A percentile compares a stretch with the other conserved stretches of the same genome.
These are phyloP conservation scores for Austrolebias charrua DNA, from an alignment of 2,797 vertebrate genomes.

Conservation along the genomic window DNA sequence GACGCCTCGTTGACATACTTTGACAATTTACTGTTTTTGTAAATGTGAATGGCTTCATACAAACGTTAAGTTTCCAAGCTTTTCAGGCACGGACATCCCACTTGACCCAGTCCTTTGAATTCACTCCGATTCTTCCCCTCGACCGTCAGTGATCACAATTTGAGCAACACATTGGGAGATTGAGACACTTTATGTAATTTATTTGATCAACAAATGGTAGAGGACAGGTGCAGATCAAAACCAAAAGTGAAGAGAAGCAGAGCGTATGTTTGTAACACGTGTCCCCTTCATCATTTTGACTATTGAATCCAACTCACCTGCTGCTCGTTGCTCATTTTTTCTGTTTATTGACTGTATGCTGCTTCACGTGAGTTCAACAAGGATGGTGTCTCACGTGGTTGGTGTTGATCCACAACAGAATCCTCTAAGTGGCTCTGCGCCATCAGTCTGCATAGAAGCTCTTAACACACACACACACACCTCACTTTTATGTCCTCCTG, in stretches of 20 bases:
- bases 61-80: too few species aligned
- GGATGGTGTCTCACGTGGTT: slow-evolving; percentile 10
- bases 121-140: background rate
- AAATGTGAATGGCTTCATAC: too few species aligned
- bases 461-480: background rate
- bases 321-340: background rate
- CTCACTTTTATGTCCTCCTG: background rate
- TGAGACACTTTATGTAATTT: background rate
- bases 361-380: background rate
- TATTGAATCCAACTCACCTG: too few species aligned
- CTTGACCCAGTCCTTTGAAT: background rate
- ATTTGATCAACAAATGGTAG: background rate
- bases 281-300: too few species aligned
- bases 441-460: slow-evolving; percentile 6
- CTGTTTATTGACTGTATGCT: background rate
- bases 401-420: slow-evolving; percentile 17
- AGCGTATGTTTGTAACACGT: too few species aligned
- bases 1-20: too few species aligned
- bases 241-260: too few species aligned
- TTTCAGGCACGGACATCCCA: background rate
- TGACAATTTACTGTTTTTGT: too few species aligned
- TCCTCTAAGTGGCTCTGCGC: slow-evolving; percentile 19
- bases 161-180: background rate
- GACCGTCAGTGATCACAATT: background rate
- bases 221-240: background rate